These are phyloP conservation scores for Paramuricea clavata DNA, from an alignment of 92 coral and sea anemone species.

Conservation along the genomic window DNA sequence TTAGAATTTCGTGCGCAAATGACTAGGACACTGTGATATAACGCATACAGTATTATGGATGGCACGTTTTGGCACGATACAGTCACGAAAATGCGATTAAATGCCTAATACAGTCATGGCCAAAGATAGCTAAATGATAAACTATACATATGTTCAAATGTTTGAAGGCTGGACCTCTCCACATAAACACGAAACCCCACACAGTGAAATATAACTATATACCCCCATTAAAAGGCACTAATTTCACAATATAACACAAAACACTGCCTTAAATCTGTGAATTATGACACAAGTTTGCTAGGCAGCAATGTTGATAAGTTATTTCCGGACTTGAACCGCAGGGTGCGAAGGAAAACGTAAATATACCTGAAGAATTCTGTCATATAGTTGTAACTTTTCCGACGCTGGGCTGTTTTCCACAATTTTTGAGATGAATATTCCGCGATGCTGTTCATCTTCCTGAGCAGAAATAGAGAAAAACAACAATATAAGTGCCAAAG, in stretches of 20 bases:
- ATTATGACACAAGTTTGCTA: neutral
- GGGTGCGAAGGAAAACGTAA: neutral
- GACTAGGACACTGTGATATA: neutral
- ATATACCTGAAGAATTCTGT: slow-evolving; percentile 86
- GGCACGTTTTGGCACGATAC: slow-evolving; percentile 29
- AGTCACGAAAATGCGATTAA: slow-evolving; percentile 28
- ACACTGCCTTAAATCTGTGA: neutral
- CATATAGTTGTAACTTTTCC: slow-evolving; percentile 85
- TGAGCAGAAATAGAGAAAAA: neutral
- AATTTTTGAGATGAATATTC: slow-evolving; percentile 95
- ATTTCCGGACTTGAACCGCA: slow-evolving; percentile 1
- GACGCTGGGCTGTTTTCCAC: slow-evolving; percentile 99
- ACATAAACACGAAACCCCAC: neutral
- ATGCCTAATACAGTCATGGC: slow-evolving; percentile 19
- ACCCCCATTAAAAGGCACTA: neutral
- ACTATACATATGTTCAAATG: neutral
- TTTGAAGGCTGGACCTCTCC: neutral
- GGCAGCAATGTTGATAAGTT: slow-evolving; percentile 2
- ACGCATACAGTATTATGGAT: neutral
- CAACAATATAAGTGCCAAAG: neutral
- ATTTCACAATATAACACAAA: neutral
- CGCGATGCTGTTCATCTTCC: slow-evolving; percentile 73
- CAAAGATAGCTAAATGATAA: slow-evolving; percentile 27
- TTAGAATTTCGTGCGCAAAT: neutral
- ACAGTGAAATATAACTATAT: neutral